These are phyloP conservation scores for Rhea pennata DNA, from an alignment of 2,113 vertebrate genomes.

Conservation along the genomic window DNA sequence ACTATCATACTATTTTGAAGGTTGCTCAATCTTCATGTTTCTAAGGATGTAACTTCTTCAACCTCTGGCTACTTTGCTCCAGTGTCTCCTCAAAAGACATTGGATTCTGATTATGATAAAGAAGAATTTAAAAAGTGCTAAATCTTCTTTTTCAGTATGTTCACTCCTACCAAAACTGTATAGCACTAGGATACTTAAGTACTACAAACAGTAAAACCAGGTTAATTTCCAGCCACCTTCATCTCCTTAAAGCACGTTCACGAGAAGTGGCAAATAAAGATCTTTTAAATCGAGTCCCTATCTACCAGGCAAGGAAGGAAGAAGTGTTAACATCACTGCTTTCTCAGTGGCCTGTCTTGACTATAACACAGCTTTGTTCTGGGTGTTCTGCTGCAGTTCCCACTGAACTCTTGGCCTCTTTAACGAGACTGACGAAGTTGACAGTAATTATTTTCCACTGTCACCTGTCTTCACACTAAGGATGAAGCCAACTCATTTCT, in stretches of 20 bases:
- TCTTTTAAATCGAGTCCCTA: background rate
- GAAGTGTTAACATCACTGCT: background rate
- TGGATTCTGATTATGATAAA: background rate
- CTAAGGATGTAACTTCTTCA: background rate
- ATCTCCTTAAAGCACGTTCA: background rate
- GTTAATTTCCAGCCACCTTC: background rate
- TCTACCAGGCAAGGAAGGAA: background rate
- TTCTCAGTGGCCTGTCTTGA: background rate
- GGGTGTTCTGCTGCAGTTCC: background rate
- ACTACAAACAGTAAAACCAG: background rate
- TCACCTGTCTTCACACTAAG: background rate
- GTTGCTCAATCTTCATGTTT: background rate
- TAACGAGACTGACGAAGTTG: background rate
- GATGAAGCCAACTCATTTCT: background rate
- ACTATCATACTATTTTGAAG: background rate
- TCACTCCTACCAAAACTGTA: background rate
- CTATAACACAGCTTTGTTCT: background rate
- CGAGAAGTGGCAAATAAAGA: background rate
- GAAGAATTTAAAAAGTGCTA: background rate
- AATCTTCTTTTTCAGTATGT: background rate
- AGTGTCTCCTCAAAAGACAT: background rate
- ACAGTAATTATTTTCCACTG: background rate
- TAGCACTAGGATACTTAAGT: background rate
- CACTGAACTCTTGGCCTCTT: background rate
- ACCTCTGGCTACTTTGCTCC: background rate